phyloP scores from a whole-genome alignment of 2,113 vertebrate genomes.

The Struthio camelus region DNA sequence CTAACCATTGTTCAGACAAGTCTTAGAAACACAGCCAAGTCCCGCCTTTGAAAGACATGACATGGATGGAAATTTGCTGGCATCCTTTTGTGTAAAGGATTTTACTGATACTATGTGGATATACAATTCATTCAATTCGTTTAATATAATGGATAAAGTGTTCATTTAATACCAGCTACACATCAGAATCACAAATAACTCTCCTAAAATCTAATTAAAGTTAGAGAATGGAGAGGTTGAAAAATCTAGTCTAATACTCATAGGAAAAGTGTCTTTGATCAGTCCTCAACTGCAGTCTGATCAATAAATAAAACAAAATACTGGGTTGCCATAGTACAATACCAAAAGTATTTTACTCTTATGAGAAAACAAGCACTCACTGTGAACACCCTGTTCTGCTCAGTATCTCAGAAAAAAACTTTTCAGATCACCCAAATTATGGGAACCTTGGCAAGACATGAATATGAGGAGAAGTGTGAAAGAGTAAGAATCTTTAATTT shows the following conservation, averaged over 20 bases:
- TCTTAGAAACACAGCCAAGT: background rate
- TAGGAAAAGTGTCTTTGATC: background rate
- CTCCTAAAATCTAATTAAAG: background rate
- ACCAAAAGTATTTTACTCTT: background rate
- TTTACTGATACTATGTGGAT: background rate
- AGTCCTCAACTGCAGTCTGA: background rate
- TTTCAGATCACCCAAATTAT: background rate
- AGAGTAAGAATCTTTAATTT: background rate
- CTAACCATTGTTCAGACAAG: background rate
- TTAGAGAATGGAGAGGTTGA: background rate
- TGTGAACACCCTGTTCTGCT: background rate
- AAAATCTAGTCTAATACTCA: background rate
- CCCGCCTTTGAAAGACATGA: background rate
- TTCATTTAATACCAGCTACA: background rate
- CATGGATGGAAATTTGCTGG: background rate
- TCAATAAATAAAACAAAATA: constrained; percentile 9
- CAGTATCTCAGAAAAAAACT: background rate
- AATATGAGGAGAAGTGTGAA: background rate
- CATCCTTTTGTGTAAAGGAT: background rate
- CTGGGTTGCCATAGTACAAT: background rate
- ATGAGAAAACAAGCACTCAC: background rate
- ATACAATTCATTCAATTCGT: background rate
- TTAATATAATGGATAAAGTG: background rate
- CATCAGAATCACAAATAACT: background rate
- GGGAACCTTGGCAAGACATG: background rate